phyloP scores from a whole-genome alignment of 2,888 invertebrate genomes.

The Muscina levida region DNA sequence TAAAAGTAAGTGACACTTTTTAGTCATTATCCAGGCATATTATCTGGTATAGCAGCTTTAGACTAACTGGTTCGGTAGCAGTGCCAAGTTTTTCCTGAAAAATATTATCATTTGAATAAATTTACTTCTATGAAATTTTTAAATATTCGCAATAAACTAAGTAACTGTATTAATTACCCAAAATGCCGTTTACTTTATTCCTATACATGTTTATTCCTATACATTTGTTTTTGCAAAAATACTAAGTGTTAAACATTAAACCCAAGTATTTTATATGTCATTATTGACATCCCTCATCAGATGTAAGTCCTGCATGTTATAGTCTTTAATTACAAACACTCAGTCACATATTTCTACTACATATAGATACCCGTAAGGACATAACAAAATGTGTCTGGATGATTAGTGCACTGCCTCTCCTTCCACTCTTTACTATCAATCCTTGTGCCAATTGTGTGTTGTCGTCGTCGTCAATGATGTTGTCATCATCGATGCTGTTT shows the following conservation, averaged over 20 bases:
- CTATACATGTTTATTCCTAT: too few relatives aligned
- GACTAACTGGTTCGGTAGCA: too few relatives aligned
- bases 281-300: neutral
- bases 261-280: slow-evolving; percentile 3
- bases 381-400: neutral
- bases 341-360: neutral
- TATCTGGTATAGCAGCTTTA: too few relatives aligned
- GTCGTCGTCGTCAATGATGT: neutral
- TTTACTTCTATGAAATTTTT: too few relatives aligned
- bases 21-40: too few relatives aligned
- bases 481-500: neutral
- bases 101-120: too few relatives aligned
- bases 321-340: slow-evolving; percentile 1
- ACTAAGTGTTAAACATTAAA: slow-evolving; percentile 5
- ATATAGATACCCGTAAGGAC: neutral
- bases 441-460: neutral
- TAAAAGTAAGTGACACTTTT: too few relatives aligned
- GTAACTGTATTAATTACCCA: too few relatives aligned
- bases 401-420: neutral
- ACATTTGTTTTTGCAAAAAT: too few relatives aligned
- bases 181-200: too few relatives aligned
- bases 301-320: neutral
- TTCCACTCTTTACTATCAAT: neutral
- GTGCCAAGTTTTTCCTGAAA: too few relatives aligned
- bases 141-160: too few relatives aligned